Evolutionary conservation across 2,888 invertebrate species (phyloP).

Genomic region (Griposia aprilina): DNA sequence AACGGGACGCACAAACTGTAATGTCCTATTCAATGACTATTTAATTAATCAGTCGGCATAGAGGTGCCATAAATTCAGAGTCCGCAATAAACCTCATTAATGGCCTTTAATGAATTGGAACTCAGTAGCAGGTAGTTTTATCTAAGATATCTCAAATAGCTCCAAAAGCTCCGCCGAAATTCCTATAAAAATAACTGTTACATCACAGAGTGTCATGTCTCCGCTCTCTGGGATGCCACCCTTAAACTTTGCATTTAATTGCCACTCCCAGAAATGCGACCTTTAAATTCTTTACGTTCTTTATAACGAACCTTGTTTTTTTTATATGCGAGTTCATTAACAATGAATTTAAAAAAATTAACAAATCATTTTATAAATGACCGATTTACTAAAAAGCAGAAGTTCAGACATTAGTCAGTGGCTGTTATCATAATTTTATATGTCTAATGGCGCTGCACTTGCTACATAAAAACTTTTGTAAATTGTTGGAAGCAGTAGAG

Average conservation of each 20-base stretch:
- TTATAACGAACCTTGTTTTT: conserved; percentile 40
- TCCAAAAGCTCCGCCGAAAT: conserved; percentile 73
- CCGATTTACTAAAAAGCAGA: conserved; percentile 51
- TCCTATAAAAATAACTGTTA: conserved; percentile 82
- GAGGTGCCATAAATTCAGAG: conserved; percentile 81
- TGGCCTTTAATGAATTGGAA: conserved; percentile 87
- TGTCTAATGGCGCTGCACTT: conserved; percentile 64
- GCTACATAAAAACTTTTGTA: conserved; percentile 61
- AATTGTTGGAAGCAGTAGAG: conserved; percentile 56
- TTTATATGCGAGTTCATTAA: conserved; percentile 15
- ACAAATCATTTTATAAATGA: conserved; percentile 45
- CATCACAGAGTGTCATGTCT: conserved; percentile 71
- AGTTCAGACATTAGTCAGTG: conserved; percentile 65
- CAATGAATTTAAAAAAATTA: conserved; percentile 27
- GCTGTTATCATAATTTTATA: conserved; percentile 68
- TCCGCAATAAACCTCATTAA: conserved; percentile 86
- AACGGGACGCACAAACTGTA: conserved; percentile 68
- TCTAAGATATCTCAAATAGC: conserved; percentile 76
- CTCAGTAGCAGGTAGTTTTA: conserved; percentile 86
- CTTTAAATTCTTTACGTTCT: conserved; percentile 65
- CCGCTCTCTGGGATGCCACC: conserved; percentile 70
- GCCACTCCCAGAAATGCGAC: conserved; percentile 74
- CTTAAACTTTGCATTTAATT: conserved; percentile 82
- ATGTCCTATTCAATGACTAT: conserved; percentile 81
- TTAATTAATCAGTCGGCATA: conserved; percentile 83